Conservation (phyloP, 2,888 invertebrate genomes). For the Noctua comes region DNA sequence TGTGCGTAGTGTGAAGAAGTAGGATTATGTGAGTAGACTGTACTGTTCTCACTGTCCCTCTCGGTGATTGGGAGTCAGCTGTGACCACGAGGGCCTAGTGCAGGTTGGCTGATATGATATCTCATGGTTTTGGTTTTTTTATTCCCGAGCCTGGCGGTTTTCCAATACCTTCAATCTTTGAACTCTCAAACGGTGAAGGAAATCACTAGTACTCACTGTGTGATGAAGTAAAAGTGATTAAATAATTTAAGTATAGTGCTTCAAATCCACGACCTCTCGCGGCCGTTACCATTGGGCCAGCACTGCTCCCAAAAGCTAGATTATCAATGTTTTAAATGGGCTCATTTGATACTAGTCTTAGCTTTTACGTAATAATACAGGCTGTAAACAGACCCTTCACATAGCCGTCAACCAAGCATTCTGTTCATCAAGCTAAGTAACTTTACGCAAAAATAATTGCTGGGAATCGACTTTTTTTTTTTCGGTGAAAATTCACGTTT, state of each 20-base stretch:
- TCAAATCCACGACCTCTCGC: no score
- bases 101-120: not conserved
- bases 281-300: not conserved
- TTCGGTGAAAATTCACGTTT: no score
- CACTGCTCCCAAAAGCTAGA: not conserved
- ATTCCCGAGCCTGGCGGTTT: no score
- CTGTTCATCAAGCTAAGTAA: no score
- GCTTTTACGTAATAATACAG: not conserved
- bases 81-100: not conserved
- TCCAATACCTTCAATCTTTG: not conserved
- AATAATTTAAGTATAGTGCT: not conserved
- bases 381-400: no score
- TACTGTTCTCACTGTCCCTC: not conserved
- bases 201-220: no score
- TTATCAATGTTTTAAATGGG: not conserved
- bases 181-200: no score
- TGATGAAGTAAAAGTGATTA: not conserved
- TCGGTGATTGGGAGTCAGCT: not conserved
- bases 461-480: no score
- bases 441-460: no score
- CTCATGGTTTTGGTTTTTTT: not conserved
- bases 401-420: no score
- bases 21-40: not conserved
- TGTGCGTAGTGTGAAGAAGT: conserved; percentile 8
- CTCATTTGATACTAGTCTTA: not conserved